Percentiles rank a stretch among this genome's conserved stretches.
These are phyloP conservation scores for Magallana nippona DNA, from an alignment of 2,888 invertebrate species.

Conservation along the genomic window DNA sequence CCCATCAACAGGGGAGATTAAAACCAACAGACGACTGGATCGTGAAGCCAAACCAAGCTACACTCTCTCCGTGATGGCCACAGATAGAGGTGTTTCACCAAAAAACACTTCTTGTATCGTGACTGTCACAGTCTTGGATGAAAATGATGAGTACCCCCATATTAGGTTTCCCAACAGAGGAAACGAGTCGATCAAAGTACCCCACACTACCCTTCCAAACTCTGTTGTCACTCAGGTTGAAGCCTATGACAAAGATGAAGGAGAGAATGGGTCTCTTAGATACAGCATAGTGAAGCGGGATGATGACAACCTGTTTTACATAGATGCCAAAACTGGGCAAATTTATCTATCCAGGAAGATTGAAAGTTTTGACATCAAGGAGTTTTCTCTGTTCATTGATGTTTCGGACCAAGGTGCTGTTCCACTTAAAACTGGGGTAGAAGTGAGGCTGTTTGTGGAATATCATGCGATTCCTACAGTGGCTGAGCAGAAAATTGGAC, in stretches of 20 bases:
- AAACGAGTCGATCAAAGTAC: slow-evolving; percentile 41
- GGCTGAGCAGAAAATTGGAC: slow-evolving; percentile 48
- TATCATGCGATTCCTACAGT: slow-evolving; percentile 38
- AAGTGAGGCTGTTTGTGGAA: slow-evolving; percentile 43
- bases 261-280: slow-evolving; percentile 45
- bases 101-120: slow-evolving; percentile 31
- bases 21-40: slow-evolving; percentile 41
- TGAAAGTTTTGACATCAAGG: slow-evolving; percentile 47
- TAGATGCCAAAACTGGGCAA: slow-evolving; percentile 49
- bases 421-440: slow-evolving; percentile 43
- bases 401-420: slow-evolving; percentile 44
- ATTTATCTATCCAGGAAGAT: slow-evolving; percentile 46
- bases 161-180: slow-evolving; percentile 35
- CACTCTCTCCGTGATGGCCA: slow-evolving; percentile 33
- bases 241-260: slow-evolving; percentile 52
- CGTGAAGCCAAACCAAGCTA: slow-evolving; percentile 32
- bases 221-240: slow-evolving; percentile 49
- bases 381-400: slow-evolving; percentile 46
- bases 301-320: slow-evolving; percentile 49
- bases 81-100: slow-evolving; percentile 41
- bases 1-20: slow-evolving; percentile 36
- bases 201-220: slow-evolving; percentile 43
- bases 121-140: slow-evolving; percentile 38
- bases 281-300: slow-evolving; percentile 44
- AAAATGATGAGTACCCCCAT: slow-evolving; percentile 44